Evolutionary conservation across 2,888 invertebrate genomes (phyloP).

Genomic region (Prosapia bicincta): DNA sequence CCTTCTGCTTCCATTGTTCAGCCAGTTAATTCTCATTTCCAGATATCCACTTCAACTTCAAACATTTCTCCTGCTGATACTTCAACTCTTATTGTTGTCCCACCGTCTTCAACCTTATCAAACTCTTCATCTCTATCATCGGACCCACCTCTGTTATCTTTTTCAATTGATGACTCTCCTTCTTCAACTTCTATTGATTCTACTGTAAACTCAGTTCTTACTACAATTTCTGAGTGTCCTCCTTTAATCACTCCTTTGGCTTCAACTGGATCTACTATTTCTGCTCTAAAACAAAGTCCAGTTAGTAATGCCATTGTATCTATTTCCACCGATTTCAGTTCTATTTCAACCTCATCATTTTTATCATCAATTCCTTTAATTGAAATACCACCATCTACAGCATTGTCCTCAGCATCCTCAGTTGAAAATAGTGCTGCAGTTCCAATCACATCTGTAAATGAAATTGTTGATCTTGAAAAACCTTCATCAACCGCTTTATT

Average conservation of each 20-base stretch:
- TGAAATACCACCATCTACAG: neutral
- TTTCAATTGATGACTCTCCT: neutral
- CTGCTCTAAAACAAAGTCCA: neutral
- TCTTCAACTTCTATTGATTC: neutral
- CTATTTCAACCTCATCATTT: neutral
- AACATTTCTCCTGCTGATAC: neutral
- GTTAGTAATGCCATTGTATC: neutral
- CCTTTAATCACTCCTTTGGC: neutral
- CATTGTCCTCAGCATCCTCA: neutral
- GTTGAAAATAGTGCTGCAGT: neutral
- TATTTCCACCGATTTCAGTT: neutral
- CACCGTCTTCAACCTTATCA: too few species aligned
- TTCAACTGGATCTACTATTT: neutral
- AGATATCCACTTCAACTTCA: neutral
- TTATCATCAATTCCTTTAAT: neutral
- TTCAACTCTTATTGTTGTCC: neutral
- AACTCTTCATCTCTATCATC: too few species aligned
- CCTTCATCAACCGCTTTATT: neutral
- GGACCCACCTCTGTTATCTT: neutral
- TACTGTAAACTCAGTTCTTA: too few species aligned
- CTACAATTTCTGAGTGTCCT: too few species aligned
- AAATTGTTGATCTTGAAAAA: neutral
- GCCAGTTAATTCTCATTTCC: too few species aligned
- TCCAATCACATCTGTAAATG: neutral
- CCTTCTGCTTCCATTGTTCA: neutral